A percentile compares a stretch with the other conserved stretches of the same genome.
phyloP scores from a whole-genome alignment of 2,797 vertebrate genomes.

The Cyclura pinguis region DNA sequence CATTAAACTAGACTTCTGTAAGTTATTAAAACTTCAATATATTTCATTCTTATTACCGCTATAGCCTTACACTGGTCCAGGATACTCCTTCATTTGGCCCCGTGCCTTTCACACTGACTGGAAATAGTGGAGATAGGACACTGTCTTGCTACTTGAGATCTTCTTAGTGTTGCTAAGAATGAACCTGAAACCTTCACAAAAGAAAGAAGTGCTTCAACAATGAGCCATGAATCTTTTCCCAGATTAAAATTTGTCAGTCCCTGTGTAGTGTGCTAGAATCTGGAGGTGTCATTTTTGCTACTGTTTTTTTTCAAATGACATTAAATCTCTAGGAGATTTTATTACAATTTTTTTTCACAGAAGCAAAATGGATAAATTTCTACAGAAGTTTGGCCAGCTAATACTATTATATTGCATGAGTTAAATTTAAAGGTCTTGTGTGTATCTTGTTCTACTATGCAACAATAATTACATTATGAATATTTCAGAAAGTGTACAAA shows the following conservation, averaged over 20 bases:
- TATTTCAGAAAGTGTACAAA: no score
- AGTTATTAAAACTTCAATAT: background rate
- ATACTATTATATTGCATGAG: background rate
- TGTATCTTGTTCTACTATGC: background rate
- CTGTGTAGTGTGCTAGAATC: background rate
- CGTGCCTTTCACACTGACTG: background rate
- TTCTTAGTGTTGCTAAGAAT: background rate
- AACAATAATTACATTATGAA: no score
- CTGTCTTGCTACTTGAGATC: background rate
- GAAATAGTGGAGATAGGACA: background rate
- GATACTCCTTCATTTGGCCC: background rate
- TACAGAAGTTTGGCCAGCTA: background rate
- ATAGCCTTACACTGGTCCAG: no score
- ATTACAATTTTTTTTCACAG: background rate
- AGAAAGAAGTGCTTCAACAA: background rate
- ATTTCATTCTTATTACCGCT: background rate
- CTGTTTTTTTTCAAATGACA: background rate
- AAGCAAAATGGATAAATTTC: background rate
- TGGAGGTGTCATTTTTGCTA: background rate
- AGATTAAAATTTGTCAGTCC: background rate
- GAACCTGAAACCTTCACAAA: background rate
- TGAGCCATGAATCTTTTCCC: background rate
- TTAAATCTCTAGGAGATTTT: background rate
- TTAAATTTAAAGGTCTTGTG: background rate
- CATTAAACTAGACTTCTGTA: background rate